Conservation (phyloP, 2,113 vertebrate genomes). For the Entomyzon cyanotis region DNA sequence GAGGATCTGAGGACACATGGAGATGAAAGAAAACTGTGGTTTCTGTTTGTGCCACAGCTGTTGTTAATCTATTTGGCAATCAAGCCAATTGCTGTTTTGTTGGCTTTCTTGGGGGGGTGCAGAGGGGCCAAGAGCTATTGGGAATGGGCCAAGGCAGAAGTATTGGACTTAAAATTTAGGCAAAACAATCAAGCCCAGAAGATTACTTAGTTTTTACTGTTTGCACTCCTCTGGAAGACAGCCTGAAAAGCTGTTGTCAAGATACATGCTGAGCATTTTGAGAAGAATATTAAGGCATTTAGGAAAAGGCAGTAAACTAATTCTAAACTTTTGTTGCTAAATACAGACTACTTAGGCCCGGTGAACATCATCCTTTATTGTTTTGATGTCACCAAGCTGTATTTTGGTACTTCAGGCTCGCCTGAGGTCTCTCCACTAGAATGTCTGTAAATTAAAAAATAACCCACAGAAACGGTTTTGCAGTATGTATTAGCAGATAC, state of each 20-base stretch:
- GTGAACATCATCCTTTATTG: background rate
- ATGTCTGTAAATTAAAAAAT: background rate
- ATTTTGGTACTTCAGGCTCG: background rate
- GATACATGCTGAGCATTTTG: background rate
- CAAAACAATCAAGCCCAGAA: background rate
- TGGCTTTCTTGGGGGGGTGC: background rate
- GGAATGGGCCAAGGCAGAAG: background rate
- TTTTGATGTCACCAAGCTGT: background rate
- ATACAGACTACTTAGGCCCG: background rate
- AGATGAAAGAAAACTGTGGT: background rate
- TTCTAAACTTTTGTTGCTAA: background rate
- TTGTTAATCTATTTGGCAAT: background rate
- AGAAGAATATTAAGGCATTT: background rate
- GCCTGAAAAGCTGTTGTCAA: background rate
- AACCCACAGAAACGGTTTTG: background rate
- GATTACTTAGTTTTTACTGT: background rate
- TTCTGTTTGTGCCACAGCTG: background rate
- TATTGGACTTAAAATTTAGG: background rate
- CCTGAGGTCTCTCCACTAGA: background rate
- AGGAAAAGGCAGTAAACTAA: background rate
- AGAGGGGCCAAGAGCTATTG: background rate
- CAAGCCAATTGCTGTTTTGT: background rate
- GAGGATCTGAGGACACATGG: background rate
- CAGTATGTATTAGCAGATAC: background rate
- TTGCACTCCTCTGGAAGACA: background rate